Evolutionary conservation across 2,113 vertebrate species (phyloP).

Genomic region (Artemisiospiza belli): DNA sequence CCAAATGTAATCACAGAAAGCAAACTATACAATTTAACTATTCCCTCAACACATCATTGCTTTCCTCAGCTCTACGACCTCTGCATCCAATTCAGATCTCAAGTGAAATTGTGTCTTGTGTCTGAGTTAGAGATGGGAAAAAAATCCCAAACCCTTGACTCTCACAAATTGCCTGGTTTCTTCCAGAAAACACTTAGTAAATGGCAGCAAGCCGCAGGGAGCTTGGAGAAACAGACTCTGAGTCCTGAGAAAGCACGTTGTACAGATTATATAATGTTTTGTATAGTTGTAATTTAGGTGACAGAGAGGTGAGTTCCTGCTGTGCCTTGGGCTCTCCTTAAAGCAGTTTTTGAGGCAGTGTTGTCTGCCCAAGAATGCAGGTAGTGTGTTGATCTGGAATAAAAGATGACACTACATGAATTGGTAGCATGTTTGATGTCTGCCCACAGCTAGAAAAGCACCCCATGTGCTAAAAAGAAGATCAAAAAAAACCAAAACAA

Average conservation of each 20-base stretch:
- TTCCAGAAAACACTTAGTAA: background rate
- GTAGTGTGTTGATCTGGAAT: background rate
- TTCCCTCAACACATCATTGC: background rate
- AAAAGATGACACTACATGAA: background rate
- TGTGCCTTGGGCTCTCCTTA: slow-evolving; percentile 5
- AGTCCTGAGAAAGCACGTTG: background rate
- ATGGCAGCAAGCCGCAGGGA: background rate
- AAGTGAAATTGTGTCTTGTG: background rate
- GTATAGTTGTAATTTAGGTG: background rate
- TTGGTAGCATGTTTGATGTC: background rate
- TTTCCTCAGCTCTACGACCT: background rate
- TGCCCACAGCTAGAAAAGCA: background rate
- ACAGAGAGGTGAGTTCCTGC: slow-evolving; percentile 2
- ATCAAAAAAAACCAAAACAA: background rate
- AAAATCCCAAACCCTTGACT: background rate
- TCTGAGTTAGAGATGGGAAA: background rate
- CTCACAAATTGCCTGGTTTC: background rate
- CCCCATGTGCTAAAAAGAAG: background rate
- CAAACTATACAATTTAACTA: background rate
- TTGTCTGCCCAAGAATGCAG: background rate
- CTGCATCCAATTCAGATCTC: background rate
- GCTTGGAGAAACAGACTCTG: background rate
- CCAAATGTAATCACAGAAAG: background rate
- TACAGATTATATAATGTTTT: background rate
- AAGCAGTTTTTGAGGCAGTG: background rate